Percentiles rank a stretch among this genome's conserved stretches.
phyloP scores from a whole-genome alignment of 2,888 invertebrate species.

The Agonopterix arenella region DNA sequence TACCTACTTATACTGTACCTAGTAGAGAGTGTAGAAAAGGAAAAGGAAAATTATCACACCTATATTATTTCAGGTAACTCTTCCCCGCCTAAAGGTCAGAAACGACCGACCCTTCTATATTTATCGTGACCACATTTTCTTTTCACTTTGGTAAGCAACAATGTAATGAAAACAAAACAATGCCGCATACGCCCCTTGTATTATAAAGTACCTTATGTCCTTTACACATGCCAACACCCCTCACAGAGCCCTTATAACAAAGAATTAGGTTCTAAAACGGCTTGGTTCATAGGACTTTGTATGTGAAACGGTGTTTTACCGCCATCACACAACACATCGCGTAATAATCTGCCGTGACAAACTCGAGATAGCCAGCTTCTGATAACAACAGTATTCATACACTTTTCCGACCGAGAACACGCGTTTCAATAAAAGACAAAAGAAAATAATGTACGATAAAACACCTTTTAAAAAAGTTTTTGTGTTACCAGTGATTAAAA shows the following conservation, averaged over 20 bases:
- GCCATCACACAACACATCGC: slow-evolving; percentile 48
- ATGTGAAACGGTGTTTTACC: slow-evolving; percentile 29
- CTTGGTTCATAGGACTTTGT: too few species aligned
- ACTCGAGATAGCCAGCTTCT: slow-evolving; percentile 62
- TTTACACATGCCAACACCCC: not conserved
- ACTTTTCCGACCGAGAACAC: slow-evolving; percentile 50
- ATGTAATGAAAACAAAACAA: not conserved
- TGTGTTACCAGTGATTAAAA: slow-evolving; percentile 24
- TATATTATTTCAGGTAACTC: too few species aligned
- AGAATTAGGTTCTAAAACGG: too few species aligned
- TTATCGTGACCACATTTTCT: too few species aligned
- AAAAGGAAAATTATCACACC: too few species aligned
- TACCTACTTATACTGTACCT: too few species aligned
- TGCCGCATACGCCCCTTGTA: not conserved
- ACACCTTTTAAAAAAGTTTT: not conserved
- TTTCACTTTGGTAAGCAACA: too few species aligned
- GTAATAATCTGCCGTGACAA: slow-evolving; percentile 70
- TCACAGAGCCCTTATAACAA: too few species aligned
- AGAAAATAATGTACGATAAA: not conserved
- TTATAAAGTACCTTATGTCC: not conserved
- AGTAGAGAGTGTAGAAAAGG: too few species aligned
- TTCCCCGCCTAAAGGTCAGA: too few species aligned
- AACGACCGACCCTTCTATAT: too few species aligned
- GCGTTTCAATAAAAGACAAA: slow-evolving; percentile 9
- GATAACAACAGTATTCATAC: slow-evolving; percentile 63